phyloP scores from a whole-genome alignment of 2,113 vertebrate genomes.

The Aptenodytes forsteri region DNA sequence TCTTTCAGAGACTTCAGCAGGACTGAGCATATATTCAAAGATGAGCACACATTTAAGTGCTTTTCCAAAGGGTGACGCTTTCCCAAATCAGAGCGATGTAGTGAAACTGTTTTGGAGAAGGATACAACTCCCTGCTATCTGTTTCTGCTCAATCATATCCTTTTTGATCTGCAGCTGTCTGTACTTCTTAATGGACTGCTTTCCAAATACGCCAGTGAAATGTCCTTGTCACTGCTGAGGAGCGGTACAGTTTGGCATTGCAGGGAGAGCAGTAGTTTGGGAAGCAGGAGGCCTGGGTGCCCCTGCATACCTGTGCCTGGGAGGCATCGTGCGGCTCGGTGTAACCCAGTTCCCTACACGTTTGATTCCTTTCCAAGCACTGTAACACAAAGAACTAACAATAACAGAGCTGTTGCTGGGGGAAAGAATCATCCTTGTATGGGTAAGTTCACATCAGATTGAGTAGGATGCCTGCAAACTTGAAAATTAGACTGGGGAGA shows the following conservation, averaged over 20 bases:
- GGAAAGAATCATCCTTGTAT: neutral
- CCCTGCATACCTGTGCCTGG: neutral
- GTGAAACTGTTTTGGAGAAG: neutral
- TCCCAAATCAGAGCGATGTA: neutral
- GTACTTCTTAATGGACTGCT: neutral
- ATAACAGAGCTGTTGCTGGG: slow-evolving; percentile 4
- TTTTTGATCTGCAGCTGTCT: neutral
- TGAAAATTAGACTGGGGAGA: neutral
- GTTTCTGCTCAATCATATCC: neutral
- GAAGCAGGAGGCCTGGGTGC: neutral
- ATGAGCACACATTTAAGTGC: rapidly evolving
- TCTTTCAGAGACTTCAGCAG: neutral
- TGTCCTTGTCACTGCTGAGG: neutral
- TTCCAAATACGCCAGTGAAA: rapidly evolving
- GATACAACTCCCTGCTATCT: neutral
- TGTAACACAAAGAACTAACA: neutral
- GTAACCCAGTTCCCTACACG: neutral
- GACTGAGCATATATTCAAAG: rapidly evolving
- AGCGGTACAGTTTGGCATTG: rapidly evolving
- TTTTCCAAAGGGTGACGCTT: neutral
- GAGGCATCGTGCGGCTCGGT: rapidly evolving
- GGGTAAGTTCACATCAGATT: neutral
- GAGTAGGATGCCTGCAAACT: slow-evolving; percentile 7
- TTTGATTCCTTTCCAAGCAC: neutral
- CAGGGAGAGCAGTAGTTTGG: rapidly evolving